These are phyloP conservation scores for Apotomis betuletana DNA, from an alignment of 2,888 invertebrate genomes.

Conservation along the genomic window DNA sequence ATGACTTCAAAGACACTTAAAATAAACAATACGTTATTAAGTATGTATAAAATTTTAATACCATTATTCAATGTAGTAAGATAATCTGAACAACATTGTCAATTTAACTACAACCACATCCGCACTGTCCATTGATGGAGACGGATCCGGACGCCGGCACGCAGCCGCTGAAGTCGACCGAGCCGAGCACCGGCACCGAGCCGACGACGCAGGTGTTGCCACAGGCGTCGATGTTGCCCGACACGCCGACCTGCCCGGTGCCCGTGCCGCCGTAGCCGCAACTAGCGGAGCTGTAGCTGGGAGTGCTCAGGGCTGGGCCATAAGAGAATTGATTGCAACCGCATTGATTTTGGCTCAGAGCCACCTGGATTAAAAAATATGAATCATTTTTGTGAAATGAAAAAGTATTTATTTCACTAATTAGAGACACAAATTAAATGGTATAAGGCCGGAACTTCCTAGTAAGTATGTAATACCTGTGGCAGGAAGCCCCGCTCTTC, in stretches of 20 bases:
- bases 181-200: conserved; percentile 55
- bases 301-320: background rate
- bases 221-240: conserved; percentile 50
- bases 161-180: conserved; percentile 53
- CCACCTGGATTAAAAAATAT: too few species aligned
- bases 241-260: conserved; percentile 48
- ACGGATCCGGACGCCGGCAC: conserved; percentile 52
- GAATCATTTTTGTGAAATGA: too few species aligned
- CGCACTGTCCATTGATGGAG: conserved; percentile 24
- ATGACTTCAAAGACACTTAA: too few species aligned
- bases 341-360: too few species aligned
- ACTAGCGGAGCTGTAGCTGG: conserved; percentile 9
- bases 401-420: too few species aligned
- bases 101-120: conserved; percentile 14
- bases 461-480: too few species aligned
- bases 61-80: background rate
- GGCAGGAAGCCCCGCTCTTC: too few species aligned
- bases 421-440: too few species aligned
- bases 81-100: too few species aligned
- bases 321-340: too few species aligned
- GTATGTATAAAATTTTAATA: background rate
- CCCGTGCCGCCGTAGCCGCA: conserved; percentile 52
- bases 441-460: too few species aligned
- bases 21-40: too few species aligned
- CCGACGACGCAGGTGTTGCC: conserved; percentile 53